phyloP scores from a whole-genome alignment of 2,797 vertebrate species.

The Acipenser transmontanus region DNA sequence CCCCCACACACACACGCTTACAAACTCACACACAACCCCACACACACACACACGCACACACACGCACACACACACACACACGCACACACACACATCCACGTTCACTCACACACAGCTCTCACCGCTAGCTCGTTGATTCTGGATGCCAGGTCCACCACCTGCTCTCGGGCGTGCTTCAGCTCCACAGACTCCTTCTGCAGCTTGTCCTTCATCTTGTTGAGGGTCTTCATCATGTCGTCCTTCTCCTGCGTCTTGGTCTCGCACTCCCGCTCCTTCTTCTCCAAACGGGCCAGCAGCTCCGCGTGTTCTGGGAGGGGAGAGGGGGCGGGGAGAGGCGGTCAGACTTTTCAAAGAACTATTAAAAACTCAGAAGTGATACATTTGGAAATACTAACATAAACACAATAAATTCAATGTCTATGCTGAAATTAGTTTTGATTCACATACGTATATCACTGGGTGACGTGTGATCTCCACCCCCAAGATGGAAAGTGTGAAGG shows the following conservation, averaged over 20 bases:
- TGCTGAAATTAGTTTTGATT: no score
- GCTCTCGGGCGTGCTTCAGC: constrained; percentile 81
- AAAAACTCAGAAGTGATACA: no score
- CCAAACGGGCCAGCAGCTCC: constrained; percentile 76
- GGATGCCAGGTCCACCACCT: constrained; percentile 77
- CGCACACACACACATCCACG: neutral
- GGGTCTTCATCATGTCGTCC: constrained; percentile 96
- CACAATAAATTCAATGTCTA: no score
- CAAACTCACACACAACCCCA: no score
- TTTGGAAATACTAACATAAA: no score
- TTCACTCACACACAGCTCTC: constrained; percentile 30
- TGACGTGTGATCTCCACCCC: no score
- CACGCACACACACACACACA: neutral
- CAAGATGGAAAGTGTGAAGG: no score
- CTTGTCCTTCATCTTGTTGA: constrained; percentile 99
- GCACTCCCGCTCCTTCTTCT: constrained; percentile 90
- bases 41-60: neutral
- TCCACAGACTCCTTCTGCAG: constrained; percentile 88
- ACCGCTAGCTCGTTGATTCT: constrained; percentile 81
- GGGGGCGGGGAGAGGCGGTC: neutral
- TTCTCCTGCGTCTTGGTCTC: constrained; percentile 92
- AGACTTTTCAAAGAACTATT: no score
- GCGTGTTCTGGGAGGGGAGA: constrained; percentile 62
- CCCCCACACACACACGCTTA: no score
- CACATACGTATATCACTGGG: no score